Conservation (phyloP, 2,888 invertebrate species). For the Leptinotarsa tumamoca region DNA sequence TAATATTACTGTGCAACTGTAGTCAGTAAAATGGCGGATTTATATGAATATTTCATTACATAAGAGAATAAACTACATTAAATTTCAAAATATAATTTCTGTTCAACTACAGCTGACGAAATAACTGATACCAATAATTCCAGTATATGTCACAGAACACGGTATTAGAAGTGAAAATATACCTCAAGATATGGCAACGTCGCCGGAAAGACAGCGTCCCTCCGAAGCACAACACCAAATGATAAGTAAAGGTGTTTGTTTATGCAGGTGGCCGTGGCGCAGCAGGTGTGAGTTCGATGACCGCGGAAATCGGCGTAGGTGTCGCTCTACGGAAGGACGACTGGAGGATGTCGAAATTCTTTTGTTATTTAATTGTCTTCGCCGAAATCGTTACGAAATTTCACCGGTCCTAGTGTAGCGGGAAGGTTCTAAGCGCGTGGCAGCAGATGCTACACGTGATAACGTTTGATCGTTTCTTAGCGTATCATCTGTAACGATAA, state of each 20-base stretch:
- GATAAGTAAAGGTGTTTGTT: constrained; percentile 48
- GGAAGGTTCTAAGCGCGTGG: neutral
- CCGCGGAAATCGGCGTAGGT: constrained; percentile 40
- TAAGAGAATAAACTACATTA: too few relatives aligned
- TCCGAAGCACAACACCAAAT: constrained; percentile 27
- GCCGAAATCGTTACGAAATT: constrained; percentile 20
- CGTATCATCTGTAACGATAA: neutral
- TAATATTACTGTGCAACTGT: too few relatives aligned
- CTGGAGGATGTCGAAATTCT: constrained; percentile 23
- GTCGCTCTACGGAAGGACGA: constrained; percentile 45
- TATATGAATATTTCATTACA: too few relatives aligned
- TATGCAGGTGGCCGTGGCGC: constrained; percentile 50
- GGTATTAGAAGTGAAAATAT: neutral
- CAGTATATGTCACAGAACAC: too few relatives aligned
- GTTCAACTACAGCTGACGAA: too few relatives aligned
- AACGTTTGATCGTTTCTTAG: neutral
- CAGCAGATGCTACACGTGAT: constrained; percentile 7
- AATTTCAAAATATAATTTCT: too few relatives aligned
- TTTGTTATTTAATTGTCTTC: constrained; percentile 29
- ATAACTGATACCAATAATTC: too few relatives aligned
- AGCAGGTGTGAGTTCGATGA: constrained; percentile 53
- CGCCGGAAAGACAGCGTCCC: constrained; percentile 33
- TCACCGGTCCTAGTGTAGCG: constrained; percentile 2
- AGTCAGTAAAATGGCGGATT: too few relatives aligned
- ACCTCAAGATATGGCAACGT: neutral